These are phyloP conservation scores for Barbus barbus DNA, from an alignment of 2,113 vertebrate species.

Conservation along the genomic window DNA sequence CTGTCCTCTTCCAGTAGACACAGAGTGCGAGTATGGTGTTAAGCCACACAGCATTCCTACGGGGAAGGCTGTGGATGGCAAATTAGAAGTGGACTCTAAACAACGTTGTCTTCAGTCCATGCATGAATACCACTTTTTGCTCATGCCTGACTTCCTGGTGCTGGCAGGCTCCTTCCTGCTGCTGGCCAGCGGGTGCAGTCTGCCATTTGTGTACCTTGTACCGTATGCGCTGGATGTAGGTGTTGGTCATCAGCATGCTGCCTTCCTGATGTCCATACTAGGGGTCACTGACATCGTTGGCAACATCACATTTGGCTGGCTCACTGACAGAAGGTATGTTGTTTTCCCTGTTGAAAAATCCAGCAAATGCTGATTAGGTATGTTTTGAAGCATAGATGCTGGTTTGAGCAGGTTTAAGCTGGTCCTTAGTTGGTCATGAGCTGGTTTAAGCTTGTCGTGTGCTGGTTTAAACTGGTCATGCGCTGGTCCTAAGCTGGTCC, in stretches of 20 bases:
- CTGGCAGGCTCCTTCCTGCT: conserved; percentile 86
- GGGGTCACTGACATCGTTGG: conserved; percentile 90
- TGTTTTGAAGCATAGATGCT: no score
- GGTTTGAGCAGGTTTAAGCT: no score
- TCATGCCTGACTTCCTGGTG: conserved; percentile 84
- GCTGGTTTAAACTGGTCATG: no score
- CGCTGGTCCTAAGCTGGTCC: no score
- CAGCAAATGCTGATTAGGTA: no score
- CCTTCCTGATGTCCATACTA: conserved; percentile 94
- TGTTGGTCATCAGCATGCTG: conserved; percentile 85
- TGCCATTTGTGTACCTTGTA: conserved; percentile 93
- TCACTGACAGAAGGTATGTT: conserved; percentile 81
- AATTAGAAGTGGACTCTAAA: background rate
- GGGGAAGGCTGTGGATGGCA: background rate
- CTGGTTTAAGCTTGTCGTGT: no score
- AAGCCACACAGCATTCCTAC: background rate
- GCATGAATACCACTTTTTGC: conserved; percentile 84
- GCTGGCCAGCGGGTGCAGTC: conserved; percentile 91
- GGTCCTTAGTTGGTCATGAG: no score
- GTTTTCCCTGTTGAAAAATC: no score
- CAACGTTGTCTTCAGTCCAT: conserved; percentile 72
- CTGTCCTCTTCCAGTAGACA: conserved; percentile 38
- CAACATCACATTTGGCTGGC: conserved; percentile 94
- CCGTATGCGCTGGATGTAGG: conserved; percentile 86
- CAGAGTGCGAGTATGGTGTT: conserved; percentile 32